Conservation (phyloP, 2,797 vertebrate species). For the Neostethus bicornis region DNA sequence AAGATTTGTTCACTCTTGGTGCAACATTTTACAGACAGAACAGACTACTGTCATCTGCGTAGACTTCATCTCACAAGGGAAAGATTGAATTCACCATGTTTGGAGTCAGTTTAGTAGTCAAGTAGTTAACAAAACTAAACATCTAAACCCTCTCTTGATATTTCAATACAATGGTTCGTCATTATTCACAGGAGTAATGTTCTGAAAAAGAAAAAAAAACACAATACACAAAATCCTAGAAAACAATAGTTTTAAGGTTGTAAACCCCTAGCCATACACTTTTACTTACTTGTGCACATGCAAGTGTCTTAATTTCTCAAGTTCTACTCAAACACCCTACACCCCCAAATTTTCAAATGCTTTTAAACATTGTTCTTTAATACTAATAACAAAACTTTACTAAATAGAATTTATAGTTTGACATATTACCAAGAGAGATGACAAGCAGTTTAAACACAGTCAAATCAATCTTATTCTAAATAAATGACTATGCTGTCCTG, state of each 20-base stretch:
- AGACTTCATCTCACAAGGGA: constrained; percentile 50
- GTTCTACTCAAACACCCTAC: too few relatives aligned
- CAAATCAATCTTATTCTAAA: constrained; percentile 10
- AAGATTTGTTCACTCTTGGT: constrained; percentile 49
- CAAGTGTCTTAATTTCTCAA: too few relatives aligned
- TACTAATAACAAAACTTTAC: background rate
- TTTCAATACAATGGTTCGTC: too few relatives aligned
- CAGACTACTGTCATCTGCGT: constrained; percentile 56
- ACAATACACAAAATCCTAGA: too few relatives aligned
- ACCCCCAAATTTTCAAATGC: too few relatives aligned
- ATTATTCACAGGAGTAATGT: too few relatives aligned
- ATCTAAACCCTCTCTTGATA: constrained; percentile 35
- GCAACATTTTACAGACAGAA: constrained; percentile 54
- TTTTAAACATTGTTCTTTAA: background rate
- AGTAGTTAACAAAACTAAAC: constrained; percentile 29
- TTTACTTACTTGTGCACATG: too few relatives aligned
- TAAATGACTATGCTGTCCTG: constrained; percentile 21
- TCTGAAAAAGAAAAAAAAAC: too few relatives aligned
- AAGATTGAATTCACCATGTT: constrained; percentile 50
- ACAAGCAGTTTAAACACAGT: constrained; percentile 20
- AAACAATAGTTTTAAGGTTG: too few relatives aligned
- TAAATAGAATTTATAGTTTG: background rate
- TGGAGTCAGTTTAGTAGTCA: constrained; percentile 46
- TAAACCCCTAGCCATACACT: too few relatives aligned
- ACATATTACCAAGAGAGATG: background rate